phyloP scores from a whole-genome alignment of 2,888 invertebrate species.

The Homarus gammarus region DNA sequence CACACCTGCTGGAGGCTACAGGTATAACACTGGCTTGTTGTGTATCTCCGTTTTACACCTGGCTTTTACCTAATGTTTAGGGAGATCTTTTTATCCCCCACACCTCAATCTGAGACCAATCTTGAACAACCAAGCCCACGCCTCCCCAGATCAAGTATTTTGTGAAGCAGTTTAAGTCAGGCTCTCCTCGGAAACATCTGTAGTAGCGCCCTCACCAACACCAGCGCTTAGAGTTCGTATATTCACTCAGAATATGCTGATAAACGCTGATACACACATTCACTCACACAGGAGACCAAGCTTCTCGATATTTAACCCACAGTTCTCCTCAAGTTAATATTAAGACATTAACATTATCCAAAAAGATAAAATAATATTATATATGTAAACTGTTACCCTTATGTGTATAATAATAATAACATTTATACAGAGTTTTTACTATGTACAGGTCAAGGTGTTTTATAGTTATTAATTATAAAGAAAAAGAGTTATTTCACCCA shows the following conservation, averaged over 20 bases:
- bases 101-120: too few species aligned
- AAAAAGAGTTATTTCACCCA: not conserved
- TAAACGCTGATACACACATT: conserved; percentile 9
- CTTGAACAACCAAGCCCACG: too few species aligned
- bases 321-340: not conserved
- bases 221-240: conserved; percentile 25
- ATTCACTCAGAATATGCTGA: conserved; percentile 41
- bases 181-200: too few species aligned
- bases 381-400: not conserved
- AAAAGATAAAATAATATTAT: not conserved
- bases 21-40: too few species aligned
- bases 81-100: too few species aligned
- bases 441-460: not conserved
- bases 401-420: not conserved
- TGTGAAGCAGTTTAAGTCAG: too few species aligned
- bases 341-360: not conserved
- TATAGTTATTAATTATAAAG: not conserved
- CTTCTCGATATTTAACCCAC: too few species aligned
- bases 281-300: not conserved
- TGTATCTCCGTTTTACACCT: too few species aligned
- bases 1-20: too few species aligned
- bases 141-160: too few species aligned
- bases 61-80: too few species aligned
- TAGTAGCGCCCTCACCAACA: too few species aligned
- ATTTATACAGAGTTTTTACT: conserved; percentile 20